These are phyloP conservation scores for Myripristis murdjan DNA, from an alignment of 2,797 vertebrate species.

Conservation along the genomic window DNA sequence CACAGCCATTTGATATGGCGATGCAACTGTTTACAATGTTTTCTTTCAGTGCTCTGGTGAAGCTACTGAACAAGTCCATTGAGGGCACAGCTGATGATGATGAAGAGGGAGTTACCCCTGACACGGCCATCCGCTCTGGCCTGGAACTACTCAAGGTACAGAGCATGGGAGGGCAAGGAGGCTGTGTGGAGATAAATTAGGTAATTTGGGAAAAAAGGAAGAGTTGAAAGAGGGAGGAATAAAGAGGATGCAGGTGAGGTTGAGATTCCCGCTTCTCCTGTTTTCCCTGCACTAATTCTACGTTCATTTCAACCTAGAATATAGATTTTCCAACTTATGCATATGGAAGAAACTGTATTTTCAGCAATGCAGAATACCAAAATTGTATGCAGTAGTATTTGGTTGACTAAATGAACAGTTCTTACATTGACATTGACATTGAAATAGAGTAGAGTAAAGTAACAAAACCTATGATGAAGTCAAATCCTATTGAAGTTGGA, in stretches of 20 bases:
- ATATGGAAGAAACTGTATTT: too few relatives aligned
- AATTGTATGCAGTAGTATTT: too few relatives aligned
- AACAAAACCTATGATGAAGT: neutral
- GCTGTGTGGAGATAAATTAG: neutral
- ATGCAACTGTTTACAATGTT: neutral
- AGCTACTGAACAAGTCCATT: constrained; percentile 98
- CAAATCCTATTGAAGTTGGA: neutral
- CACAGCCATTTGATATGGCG: neutral
- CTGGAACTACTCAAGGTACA: constrained; percentile 97
- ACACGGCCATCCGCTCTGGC: constrained; percentile 97
- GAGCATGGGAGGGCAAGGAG: neutral
- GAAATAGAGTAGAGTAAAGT: neutral
- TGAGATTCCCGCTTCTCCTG: neutral
- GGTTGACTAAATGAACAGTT: too few relatives aligned
- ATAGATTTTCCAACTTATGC: too few relatives aligned
- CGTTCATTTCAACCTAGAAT: too few relatives aligned
- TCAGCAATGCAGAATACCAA: too few relatives aligned
- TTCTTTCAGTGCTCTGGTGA: constrained; percentile 93
- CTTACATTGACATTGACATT: too few relatives aligned
- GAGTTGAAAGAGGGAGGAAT: too few relatives aligned
- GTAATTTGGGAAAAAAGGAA: neutral
- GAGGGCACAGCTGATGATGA: constrained; percentile 98
- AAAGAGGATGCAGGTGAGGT: too few relatives aligned
- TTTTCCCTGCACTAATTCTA: neutral
- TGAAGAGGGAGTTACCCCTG: constrained; percentile 97